A percentile compares a stretch with the other conserved stretches of the same genome.
phyloP scores from a whole-genome alignment of 1,140 invertebrate genomes.

The Epicauta chinensis region DNA sequence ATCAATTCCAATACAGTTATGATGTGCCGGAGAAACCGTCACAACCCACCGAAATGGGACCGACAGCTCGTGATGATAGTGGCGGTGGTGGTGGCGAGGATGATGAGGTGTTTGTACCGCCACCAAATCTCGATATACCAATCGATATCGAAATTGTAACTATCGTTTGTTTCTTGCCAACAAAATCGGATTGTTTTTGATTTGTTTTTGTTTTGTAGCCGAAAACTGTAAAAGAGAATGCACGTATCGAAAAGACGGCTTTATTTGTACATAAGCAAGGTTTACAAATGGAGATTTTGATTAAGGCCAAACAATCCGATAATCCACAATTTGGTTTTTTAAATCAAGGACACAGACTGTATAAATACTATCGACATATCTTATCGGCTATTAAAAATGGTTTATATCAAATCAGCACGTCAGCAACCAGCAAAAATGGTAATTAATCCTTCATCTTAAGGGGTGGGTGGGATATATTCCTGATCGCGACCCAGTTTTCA shows the following conservation, averaged over 20 bases:
- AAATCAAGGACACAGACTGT: slow-evolving; percentile 73
- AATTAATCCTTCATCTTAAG: slow-evolving; percentile 1
- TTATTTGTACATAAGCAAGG: slow-evolving; percentile 90
- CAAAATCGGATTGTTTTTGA: not conserved
- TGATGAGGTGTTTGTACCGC: slow-evolving; percentile 66
- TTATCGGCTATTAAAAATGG: slow-evolving; percentile 74
- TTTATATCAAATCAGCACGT: slow-evolving; percentile 51
- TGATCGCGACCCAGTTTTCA: no score
- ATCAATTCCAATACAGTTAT: slow-evolving; percentile 62
- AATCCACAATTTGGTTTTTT: slow-evolving; percentile 94
- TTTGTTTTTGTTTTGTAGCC: slow-evolving; percentile 57
- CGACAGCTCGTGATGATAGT: slow-evolving; percentile 39
- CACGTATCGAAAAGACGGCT: slow-evolving; percentile 95
- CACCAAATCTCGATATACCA: slow-evolving; percentile 65
- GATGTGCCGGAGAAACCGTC: slow-evolving; percentile 48
- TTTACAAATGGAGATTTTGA: slow-evolving; percentile 95
- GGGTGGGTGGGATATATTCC: no score
- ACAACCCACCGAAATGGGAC: slow-evolving; percentile 24
- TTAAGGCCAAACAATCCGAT: slow-evolving; percentile 93
- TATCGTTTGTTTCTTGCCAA: slow-evolving; percentile 4
- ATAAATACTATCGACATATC: slow-evolving; percentile 88
- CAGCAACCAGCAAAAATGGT: slow-evolving; percentile 30
- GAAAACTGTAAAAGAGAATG: slow-evolving; percentile 83
- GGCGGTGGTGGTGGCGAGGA: slow-evolving; percentile 63
- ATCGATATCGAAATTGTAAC: slow-evolving; percentile 66